Evolutionary conservation across 2,888 invertebrate genomes (phyloP).

Genomic region (Aspidapion aeneum): DNA sequence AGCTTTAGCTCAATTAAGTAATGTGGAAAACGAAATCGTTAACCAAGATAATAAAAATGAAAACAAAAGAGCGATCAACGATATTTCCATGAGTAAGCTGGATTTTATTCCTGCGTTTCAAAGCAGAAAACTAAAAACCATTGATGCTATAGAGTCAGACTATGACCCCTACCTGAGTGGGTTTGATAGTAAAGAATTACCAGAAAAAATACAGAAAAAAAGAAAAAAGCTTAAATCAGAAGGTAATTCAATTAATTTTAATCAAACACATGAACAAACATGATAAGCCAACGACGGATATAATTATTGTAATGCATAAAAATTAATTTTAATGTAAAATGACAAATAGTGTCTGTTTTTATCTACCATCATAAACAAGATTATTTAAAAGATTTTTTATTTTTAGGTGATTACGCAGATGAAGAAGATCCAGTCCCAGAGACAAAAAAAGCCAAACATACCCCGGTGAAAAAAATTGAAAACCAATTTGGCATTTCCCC

Average conservation of each 20-base stretch:
- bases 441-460: constrained; percentile 16
- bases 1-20: neutral
- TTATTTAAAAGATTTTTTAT: no score
- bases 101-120: constrained; percentile 23
- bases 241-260: no score
- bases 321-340: no score
- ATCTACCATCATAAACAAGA: no score
- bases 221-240: constrained; percentile 25
- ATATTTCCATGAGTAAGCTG: no score
- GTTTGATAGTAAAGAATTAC: constrained; percentile 10
- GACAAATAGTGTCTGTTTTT: no score
- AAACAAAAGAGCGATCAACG: no score
- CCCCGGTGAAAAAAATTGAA: constrained; percentile 27
- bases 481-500: constrained; percentile 28
- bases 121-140: constrained; percentile 23
- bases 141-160: constrained; percentile 24
- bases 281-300: no score
- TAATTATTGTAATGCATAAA: no score
- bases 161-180: constrained; percentile 24
- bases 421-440: constrained; percentile 29
- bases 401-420: constrained; percentile 29
- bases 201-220: neutral
- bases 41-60: neutral
- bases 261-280: no score
- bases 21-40: neutral